Evolutionary conservation across 2,797 vertebrate genomes (phyloP).

Genomic region (Thalassophryne amazonica): DNA sequence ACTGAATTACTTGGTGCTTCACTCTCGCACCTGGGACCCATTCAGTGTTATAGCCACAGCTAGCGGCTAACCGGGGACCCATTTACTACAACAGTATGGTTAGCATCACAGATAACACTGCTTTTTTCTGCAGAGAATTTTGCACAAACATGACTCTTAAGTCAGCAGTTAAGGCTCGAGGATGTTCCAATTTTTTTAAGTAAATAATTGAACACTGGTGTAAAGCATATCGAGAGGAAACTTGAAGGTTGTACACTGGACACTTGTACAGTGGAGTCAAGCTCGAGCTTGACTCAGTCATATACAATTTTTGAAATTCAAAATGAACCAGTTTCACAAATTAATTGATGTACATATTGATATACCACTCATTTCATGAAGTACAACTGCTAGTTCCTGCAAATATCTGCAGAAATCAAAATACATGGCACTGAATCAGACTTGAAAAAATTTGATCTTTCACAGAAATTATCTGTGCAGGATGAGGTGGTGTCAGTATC

Average conservation of each 20-base stretch:
- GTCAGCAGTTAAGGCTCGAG: slow-evolving; percentile 5
- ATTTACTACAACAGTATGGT: slow-evolving; percentile 58
- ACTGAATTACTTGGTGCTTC: slow-evolving; percentile 79
- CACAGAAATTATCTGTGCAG: no score
- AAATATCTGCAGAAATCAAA: no score
- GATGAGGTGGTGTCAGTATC: no score
- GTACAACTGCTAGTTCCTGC: no score
- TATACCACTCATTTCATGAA: no score
- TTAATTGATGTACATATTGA: no score
- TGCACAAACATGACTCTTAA: slow-evolving; percentile 10
- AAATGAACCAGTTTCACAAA: no score
- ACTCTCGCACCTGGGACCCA: slow-evolving; percentile 72
- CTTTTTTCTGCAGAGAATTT: slow-evolving; percentile 19
- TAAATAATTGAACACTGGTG: not conserved
- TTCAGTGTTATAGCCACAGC: slow-evolving; percentile 56
- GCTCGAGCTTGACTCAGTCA: no score
- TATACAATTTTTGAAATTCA: no score
- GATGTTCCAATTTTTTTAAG: not conserved
- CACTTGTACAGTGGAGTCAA: no score
- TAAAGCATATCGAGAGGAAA: not conserved
- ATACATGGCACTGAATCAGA: no score
- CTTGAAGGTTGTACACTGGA: not conserved
- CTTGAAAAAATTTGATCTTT: no score
- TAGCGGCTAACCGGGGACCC: slow-evolving; percentile 62
- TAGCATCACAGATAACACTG: slow-evolving; percentile 49